Percentiles rank a stretch among this genome's conserved stretches.
These are phyloP conservation scores for Drepana arcuata DNA, from an alignment of 1,140 invertebrate species.

Conservation along the genomic window DNA sequence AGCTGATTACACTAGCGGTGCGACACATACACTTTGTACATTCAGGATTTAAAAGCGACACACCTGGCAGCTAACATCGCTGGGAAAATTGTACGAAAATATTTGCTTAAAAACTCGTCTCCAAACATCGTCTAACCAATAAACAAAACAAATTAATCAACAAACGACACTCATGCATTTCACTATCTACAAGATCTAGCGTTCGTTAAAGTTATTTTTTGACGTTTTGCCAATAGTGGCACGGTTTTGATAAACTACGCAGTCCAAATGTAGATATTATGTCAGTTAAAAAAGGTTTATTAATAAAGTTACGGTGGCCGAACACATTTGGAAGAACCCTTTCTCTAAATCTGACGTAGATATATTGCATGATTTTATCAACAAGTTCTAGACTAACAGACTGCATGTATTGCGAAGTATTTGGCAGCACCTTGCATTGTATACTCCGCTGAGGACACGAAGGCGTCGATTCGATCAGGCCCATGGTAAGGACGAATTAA, in stretches of 20 bases:
- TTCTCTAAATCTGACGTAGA: too few relatives aligned
- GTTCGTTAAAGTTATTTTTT: slow-evolving; percentile 28
- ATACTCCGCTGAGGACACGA: slow-evolving; percentile 7
- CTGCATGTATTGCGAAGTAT: too few relatives aligned
- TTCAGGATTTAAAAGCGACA: slow-evolving; percentile 62
- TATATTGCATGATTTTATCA: too few relatives aligned
- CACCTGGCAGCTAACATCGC: too few relatives aligned
- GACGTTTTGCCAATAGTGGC: too few relatives aligned
- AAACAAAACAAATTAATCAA: not conserved
- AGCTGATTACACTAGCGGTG: slow-evolving; percentile 35
- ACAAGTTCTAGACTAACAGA: too few relatives aligned
- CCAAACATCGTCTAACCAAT: not conserved
- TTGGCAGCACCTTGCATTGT: slow-evolving; percentile 25
- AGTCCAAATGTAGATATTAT: too few relatives aligned
- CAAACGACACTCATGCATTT: slow-evolving; percentile 18
- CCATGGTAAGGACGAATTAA: slow-evolving; percentile 37
- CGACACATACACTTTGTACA: slow-evolving; percentile 52
- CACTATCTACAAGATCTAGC: slow-evolving; percentile 46
- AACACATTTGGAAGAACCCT: too few relatives aligned
- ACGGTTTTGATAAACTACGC: too few relatives aligned
- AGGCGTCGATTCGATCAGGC: too few relatives aligned
- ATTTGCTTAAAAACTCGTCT: slow-evolving; percentile 6
- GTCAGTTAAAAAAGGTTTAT: too few relatives aligned
- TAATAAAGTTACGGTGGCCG: too few relatives aligned
- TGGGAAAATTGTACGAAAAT: slow-evolving; percentile 18